Evolutionary conservation across 2,888 invertebrate genomes (phyloP), one percentile per base, ranked within the genome.

Genomic region (Choristoneura rosaceana): DNA sequence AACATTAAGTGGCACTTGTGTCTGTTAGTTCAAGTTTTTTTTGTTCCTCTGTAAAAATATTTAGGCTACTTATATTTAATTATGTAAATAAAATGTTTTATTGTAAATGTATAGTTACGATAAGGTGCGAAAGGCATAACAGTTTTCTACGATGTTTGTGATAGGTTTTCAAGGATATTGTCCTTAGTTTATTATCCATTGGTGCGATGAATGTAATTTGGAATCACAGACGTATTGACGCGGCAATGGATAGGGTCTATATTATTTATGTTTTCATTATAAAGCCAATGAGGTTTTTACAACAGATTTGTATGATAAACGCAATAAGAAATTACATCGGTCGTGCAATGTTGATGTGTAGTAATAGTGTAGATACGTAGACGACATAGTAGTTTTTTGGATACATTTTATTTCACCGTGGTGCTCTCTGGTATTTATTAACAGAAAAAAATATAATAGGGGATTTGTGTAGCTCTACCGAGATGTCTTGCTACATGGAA

Each of bases 11-110:
- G 90, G 89, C 85, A 90, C 89, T 90, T 91, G 91, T 87, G 86
- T 85, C 82, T 84, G 84, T 87, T 93, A 93, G 93, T 90, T 91
- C 83, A 91, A 90, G 89, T 85, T 78, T 88, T 78, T 89, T 93
- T 93, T 91, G 93, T 93, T 93, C 94, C 93, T 93, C 86, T 93
- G 93, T 93, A 93, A 90, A 90, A 90, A 87, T 87, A 86, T 81
- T 81, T 90, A 91, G 89, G 82, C 71, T 89, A 89, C 86, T 81
- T 80, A 87, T 91, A 91, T 91, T 92, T 92, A 91, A 92, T 82
- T 80, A 77, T 93, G 93, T 93, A 93, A 87, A 93, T 93, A 93
- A 90, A 92, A 91, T 90, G 90, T 91, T 92, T 90, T 92, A 91
- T 87, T 91, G 87, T 92, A 93, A 89, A 90, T 93, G 87, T 83